Conservation (phyloP, 2,113 vertebrate genomes). For the Bungarus multicinctus region DNA sequence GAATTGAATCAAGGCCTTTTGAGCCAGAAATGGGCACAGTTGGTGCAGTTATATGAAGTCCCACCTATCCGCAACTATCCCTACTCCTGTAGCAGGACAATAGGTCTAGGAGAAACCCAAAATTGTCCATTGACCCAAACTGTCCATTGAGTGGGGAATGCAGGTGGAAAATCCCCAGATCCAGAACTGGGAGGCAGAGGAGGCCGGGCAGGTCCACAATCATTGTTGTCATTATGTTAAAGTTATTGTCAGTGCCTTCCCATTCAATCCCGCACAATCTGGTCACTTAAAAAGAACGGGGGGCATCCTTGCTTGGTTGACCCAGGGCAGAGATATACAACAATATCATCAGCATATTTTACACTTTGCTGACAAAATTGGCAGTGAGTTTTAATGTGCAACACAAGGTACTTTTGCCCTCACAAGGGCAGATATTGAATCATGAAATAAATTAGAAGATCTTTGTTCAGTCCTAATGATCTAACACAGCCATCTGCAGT, state of each 20-base stretch:
- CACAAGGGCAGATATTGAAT: neutral
- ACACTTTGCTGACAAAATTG: neutral
- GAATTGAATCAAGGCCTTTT: neutral
- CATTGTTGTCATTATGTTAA: neutral
- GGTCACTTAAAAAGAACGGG: neutral
- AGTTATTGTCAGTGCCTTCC: neutral
- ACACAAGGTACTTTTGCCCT: neutral
- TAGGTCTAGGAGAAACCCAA: neutral
- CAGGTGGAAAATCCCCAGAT: neutral
- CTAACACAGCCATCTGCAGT: neutral
- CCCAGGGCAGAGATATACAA: neutral
- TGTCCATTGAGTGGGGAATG: neutral
- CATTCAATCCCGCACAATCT: neutral
- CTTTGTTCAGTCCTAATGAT: neutral
- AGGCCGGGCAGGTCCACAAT: neutral
- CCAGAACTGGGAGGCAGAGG: neutral
- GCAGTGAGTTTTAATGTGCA: neutral
- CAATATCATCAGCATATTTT: neutral
- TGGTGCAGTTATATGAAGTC: neutral
- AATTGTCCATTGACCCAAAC: neutral
- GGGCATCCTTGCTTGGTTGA: neutral
- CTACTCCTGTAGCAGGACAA: neutral
- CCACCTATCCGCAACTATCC: neutral
- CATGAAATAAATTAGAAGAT: neutral
- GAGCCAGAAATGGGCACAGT: neutral